Percentiles rank a stretch among this genome's conserved stretches.
phyloP scores from a whole-genome alignment of 2,797 vertebrate genomes.

The Poecile montanus region DNA sequence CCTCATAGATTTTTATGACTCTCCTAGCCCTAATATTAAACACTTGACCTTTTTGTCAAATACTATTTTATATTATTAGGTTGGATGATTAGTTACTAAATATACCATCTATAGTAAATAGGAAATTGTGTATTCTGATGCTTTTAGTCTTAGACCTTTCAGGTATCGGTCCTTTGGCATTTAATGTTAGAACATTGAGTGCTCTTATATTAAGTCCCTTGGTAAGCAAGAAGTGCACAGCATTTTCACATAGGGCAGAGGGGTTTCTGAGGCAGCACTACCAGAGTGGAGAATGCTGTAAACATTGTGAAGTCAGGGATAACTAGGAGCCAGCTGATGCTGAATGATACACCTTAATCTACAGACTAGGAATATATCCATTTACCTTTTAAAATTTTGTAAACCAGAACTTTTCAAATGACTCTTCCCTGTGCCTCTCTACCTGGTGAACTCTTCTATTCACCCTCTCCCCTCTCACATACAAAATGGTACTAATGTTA shows the following conservation, averaged over 20 bases:
- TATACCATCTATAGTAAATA: conserved; percentile 75
- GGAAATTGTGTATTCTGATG: conserved; percentile 64
- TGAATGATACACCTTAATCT: background rate
- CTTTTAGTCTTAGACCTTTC: conserved; percentile 54
- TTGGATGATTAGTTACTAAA: conserved; percentile 77
- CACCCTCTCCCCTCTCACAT: background rate
- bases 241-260: background rate
- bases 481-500: background rate
- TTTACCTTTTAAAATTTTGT: background rate
- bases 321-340: background rate
- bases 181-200: conserved; percentile 30
- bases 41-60: conserved; percentile 78
- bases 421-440: background rate
- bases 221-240: background rate
- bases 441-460: background rate
- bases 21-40: conserved; percentile 68
- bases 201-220: conserved; percentile 21
- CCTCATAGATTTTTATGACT: conserved; percentile 67
- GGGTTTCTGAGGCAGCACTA: background rate
- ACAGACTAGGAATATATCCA: background rate
- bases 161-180: conserved; percentile 65
- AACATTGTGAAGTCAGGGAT: background rate
- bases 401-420: background rate
- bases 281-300: background rate
- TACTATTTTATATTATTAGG: conserved; percentile 70